Evolutionary conservation across 2,888 invertebrate species (phyloP).

Genomic region (Ommatoiulus sabulosus): DNA sequence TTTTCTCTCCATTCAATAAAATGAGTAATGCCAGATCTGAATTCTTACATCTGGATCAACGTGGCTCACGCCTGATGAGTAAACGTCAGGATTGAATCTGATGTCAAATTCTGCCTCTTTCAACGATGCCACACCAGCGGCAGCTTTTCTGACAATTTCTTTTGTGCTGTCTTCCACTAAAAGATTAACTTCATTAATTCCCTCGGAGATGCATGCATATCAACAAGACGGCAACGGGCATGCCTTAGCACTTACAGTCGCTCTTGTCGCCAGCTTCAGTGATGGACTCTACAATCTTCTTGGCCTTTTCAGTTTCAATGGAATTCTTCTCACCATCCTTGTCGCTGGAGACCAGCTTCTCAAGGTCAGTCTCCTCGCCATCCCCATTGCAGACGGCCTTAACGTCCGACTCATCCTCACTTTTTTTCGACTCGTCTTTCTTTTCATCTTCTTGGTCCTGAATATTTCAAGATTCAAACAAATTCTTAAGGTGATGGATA

Average conservation of each 20-base stretch:
- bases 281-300: conserved; percentile 90
- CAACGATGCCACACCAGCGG: conserved; percentile 90
- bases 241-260: conserved; percentile 73
- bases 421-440: conserved; percentile 61
- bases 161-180: conserved; percentile 86
- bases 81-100: conserved; percentile 98
- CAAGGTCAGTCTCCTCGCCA: neutral
- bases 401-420: neutral
- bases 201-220: neutral
- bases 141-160: conserved; percentile 87
- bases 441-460: conserved; percentile 58
- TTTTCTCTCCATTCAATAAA: too few species aligned
- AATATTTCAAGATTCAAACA: neutral
- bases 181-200: neutral
- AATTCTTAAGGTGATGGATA: neutral
- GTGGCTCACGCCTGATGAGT: conserved; percentile 93
- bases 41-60: conserved; percentile 73
- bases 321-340: conserved; percentile 57
- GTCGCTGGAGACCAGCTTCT: conserved; percentile 6
- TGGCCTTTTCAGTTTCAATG: conserved; percentile 80
- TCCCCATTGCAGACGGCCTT: conserved; percentile 42
- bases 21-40: too few species aligned
- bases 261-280: conserved; percentile 81
- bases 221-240: neutral
- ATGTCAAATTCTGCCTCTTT: conserved; percentile 97